phyloP scores from a whole-genome alignment of 2,888 invertebrate genomes.

The Melinaea menophilus region DNA sequence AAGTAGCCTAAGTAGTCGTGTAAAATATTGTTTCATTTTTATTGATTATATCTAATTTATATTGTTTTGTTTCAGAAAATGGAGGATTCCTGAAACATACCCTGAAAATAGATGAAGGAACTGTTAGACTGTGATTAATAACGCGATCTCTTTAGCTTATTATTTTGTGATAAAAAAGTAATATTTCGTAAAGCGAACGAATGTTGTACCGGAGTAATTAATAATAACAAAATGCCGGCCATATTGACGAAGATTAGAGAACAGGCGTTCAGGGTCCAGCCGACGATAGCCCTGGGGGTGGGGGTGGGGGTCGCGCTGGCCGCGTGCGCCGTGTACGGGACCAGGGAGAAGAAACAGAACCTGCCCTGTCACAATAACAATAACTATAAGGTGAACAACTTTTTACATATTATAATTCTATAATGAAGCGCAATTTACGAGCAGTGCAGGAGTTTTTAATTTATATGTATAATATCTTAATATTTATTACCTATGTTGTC shows the following conservation, averaged over 20 bases:
- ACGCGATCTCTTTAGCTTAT: neutral
- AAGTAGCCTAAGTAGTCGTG: too few relatives aligned
- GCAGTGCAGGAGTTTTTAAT: too few relatives aligned
- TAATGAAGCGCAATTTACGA: too few relatives aligned
- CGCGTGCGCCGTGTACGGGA: slow-evolving; percentile 63
- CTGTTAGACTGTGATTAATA: slow-evolving; percentile 1
- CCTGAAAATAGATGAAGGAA: neutral
- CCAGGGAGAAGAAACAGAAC: slow-evolving; percentile 60
- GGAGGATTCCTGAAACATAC: slow-evolving; percentile 41
- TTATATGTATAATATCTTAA: too few relatives aligned
- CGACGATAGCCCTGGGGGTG: slow-evolving; percentile 63
- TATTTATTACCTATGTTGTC: too few relatives aligned
- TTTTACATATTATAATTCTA: too few relatives aligned
- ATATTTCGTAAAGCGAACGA: slow-evolving; percentile 10
- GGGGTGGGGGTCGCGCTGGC: slow-evolving; percentile 70
- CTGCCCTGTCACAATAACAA: slow-evolving; percentile 66
- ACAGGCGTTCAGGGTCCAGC: slow-evolving; percentile 65
- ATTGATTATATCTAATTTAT: too few relatives aligned
- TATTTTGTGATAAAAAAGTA: slow-evolving; percentile 7
- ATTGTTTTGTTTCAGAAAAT: slow-evolving; percentile 58
- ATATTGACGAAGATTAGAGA: slow-evolving; percentile 70
- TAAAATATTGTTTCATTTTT: too few relatives aligned
- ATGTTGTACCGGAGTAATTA: neutral
- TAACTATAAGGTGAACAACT: slow-evolving; percentile 63
- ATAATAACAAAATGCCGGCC: slow-evolving; percentile 61